phyloP scores from a whole-genome alignment of 2,113 vertebrate genomes.

The Albula goreensis region DNA sequence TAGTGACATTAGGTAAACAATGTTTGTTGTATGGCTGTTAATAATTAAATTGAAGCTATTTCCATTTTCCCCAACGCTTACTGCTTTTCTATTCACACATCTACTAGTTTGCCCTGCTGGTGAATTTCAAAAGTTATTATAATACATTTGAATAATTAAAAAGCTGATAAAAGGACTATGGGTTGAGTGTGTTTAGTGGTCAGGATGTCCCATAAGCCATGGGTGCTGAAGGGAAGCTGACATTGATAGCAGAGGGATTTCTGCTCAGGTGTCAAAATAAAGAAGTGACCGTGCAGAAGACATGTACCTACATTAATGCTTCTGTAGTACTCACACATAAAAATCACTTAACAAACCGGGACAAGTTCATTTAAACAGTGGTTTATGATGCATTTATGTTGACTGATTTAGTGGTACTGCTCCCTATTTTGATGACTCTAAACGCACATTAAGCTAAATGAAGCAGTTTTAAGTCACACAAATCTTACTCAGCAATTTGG shows the following conservation, averaged over 20 bases:
- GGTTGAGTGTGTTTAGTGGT: slow-evolving; percentile 22
- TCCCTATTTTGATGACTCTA: too few species aligned
- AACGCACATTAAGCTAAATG: too few species aligned
- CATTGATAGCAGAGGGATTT: not conserved
- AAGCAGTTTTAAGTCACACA: too few species aligned
- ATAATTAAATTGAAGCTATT: slow-evolving; percentile 48
- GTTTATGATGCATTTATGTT: too few species aligned
- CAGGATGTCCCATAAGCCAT: not conserved
- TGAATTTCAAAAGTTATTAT: slow-evolving; percentile 51
- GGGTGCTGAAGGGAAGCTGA: not conserved
- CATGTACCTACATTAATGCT: not conserved
- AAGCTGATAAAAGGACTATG: slow-evolving; percentile 39
- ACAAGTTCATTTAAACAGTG: too few species aligned
- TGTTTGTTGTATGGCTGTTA: slow-evolving; percentile 54
- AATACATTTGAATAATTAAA: slow-evolving; percentile 65
- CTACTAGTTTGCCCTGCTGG: slow-evolving; percentile 19
- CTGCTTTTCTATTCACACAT: slow-evolving; percentile 31
- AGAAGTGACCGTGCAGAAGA: too few species aligned
- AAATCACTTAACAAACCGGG: too few species aligned
- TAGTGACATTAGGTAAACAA: slow-evolving; percentile 57
- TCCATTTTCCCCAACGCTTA: slow-evolving; percentile 52
- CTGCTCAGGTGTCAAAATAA: not conserved
- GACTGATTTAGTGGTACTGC: too few species aligned
- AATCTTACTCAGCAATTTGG: not conserved
- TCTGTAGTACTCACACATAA: not conserved